Percentiles rank a stretch among this genome's conserved stretches.
Conservation (phyloP, 2,797 vertebrate genomes). For the Hippopotamyrus pictus region DNA sequence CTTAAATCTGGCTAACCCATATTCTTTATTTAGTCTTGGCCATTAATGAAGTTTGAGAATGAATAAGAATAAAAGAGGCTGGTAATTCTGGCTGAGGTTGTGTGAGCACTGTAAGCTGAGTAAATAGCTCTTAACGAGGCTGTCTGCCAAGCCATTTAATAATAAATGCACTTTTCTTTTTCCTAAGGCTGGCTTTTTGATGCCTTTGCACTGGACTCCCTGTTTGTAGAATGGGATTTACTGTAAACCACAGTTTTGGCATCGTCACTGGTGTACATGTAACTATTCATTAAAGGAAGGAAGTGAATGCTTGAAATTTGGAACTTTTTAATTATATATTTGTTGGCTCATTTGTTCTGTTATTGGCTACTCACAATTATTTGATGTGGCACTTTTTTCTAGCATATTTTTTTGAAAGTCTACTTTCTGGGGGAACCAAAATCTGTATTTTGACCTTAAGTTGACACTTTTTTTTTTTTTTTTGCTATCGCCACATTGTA, state of each 20-base stretch:
- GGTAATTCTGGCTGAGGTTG: neutral
- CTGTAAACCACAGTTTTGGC: neutral
- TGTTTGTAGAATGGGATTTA: neutral
- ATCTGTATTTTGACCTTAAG: neutral
- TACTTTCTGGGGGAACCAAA: neutral
- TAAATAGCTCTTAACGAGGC: neutral
- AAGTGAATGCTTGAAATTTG: neutral
- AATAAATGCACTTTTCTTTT: conserved; percentile 10
- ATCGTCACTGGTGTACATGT: neutral
- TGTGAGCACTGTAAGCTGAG: neutral
- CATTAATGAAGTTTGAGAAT: neutral
- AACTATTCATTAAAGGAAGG: neutral
- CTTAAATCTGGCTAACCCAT: neutral
- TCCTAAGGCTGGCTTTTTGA: neutral
- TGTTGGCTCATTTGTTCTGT: neutral
- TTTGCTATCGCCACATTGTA: neutral
- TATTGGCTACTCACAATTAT: neutral
- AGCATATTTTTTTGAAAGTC: neutral
- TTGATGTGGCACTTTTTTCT: neutral
- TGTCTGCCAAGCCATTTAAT: neutral
- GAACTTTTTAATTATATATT: neutral
- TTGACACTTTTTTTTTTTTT: neutral
- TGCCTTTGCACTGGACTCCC: neutral
- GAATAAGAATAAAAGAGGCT: neutral
- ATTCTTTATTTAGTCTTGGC: neutral